Base-by-base conservation (phyloP, 2,113 vertebrate species). In the Cheirogaleus medius region DNA sequence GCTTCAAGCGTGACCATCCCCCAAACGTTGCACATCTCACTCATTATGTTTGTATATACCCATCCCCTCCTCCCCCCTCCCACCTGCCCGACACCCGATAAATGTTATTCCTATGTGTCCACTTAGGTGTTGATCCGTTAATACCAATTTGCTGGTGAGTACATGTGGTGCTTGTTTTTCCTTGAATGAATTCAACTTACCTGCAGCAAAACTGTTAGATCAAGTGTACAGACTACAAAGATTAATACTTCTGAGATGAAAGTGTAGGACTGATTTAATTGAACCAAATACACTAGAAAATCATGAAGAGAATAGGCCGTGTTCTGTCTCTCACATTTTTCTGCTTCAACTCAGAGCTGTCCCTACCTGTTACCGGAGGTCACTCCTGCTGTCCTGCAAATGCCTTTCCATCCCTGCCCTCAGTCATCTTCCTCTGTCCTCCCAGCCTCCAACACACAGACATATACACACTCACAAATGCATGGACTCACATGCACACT, bases 291-390 rank as follows among this genome's bases (percentile, higher is more conserved):
- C 73, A 20, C 84, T 49, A 29, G 12, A 4, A n/a, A 49, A 23
- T 25, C 2, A 3, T 2, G 47, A 54, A 11, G 23, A 37, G 29
- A 8, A 25, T 1, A 21, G 6, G 23, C 5, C 0, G 8, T 6
- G 3, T 4, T 2, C 66, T 11, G 13, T 14, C 1, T 85, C 66
- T 69, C 68, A 21, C 5, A 1, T 13, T 78, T 34, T 7, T 8
- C 34, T 9, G 1, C 8, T 0, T 32, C 68, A 58, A 34, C 49
- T 49, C 5, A 0, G 64, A 56, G 32, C 87, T 52, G 1, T 20
- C 5, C 20, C 12, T 0, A 0, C 10, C 37, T 27, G 10, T 37
- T 49, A 13, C 0, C 1, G 0, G 23, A 29, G 6, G 63, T 27
- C 5, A 5, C 13, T 17, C 17, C 77, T 8, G 6, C 66, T 56